These are phyloP conservation scores for Palythoa heliodiscus DNA, from an alignment of 92 coral and sea anemone species.

Conservation along the genomic window DNA sequence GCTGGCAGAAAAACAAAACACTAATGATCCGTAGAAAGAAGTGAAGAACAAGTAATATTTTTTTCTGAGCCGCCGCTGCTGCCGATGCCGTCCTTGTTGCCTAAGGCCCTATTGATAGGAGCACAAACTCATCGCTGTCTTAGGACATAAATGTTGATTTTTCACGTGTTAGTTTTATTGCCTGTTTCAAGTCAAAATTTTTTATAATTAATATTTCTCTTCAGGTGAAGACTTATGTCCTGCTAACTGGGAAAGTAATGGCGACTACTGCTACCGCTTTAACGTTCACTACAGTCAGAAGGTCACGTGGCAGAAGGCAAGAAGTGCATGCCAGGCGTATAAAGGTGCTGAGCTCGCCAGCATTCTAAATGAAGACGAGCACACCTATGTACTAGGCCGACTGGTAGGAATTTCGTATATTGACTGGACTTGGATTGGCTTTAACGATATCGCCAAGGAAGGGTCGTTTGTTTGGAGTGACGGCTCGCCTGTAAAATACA, in stretches of 20 bases:
- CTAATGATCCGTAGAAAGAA: too few relatives aligned
- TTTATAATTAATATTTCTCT: neutral
- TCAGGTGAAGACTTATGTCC: slow-evolving; percentile 91
- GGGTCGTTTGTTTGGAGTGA: slow-evolving; percentile 84
- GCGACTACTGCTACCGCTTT: slow-evolving; percentile 87
- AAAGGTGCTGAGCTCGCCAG: slow-evolving; percentile 73
- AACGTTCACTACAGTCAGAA: slow-evolving; percentile 72
- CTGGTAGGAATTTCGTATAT: slow-evolving; percentile 64
- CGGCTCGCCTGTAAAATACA: slow-evolving; percentile 62
- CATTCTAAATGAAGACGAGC: slow-evolving; percentile 71
- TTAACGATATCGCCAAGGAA: slow-evolving; percentile 73
- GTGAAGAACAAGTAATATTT: too few relatives aligned
- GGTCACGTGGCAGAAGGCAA: slow-evolving; percentile 71
- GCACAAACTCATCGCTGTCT: too few relatives aligned
- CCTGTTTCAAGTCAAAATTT: neutral
- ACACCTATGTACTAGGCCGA: slow-evolving; percentile 55
- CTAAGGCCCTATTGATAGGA: too few relatives aligned
- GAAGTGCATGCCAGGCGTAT: slow-evolving; percentile 65
- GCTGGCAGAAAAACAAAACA: too few relatives aligned
- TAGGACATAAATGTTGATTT: too few relatives aligned
- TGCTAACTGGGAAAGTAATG: slow-evolving; percentile 76
- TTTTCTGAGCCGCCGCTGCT: too few relatives aligned
- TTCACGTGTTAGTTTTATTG: neutral
- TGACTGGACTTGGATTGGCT: slow-evolving; percentile 78
- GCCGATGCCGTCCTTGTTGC: too few relatives aligned